phyloP scores from a whole-genome alignment of 2,113 vertebrate genomes.

The Glaucomys volans region DNA sequence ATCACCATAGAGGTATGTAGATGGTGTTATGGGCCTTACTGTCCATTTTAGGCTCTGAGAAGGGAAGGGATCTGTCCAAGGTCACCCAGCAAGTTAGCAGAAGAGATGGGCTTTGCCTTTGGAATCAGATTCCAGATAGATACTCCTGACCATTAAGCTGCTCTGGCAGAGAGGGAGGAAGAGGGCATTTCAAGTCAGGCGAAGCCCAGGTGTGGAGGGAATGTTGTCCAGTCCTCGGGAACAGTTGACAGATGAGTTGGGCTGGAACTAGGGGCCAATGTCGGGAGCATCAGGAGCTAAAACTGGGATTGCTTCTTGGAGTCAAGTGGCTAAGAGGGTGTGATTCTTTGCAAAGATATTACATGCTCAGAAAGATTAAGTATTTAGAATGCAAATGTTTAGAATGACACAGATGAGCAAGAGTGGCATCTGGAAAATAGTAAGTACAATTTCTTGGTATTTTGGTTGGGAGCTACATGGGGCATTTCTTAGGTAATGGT shows the following conservation, averaged over 20 bases:
- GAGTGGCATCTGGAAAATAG: not conserved
- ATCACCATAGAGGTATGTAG: not conserved
- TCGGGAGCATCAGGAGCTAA: not conserved
- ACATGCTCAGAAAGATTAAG: not conserved
- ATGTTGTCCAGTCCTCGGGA: not conserved
- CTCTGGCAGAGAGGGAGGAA: not conserved
- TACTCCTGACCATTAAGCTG: not conserved
- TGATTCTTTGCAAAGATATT: slow-evolving; percentile 4
- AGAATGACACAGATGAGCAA: not conserved
- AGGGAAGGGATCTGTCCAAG: not conserved
- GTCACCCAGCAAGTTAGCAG: not conserved
- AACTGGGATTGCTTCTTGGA: not conserved
- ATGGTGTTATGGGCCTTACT: not conserved
- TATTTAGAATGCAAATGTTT: not conserved
- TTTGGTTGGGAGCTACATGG: not conserved
- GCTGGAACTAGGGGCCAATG: not conserved
- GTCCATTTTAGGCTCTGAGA: not conserved
- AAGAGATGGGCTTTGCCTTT: not conserved
- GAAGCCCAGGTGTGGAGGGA: not conserved
- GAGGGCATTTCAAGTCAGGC: not conserved
- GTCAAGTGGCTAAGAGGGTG: not conserved
- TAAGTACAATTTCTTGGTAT: not conserved
- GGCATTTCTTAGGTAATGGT: not conserved
- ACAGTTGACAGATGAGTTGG: not conserved
- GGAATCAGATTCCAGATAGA: not conserved